Conservation (phyloP, 2,888 invertebrate species). For the Agrochola macilenta region DNA sequence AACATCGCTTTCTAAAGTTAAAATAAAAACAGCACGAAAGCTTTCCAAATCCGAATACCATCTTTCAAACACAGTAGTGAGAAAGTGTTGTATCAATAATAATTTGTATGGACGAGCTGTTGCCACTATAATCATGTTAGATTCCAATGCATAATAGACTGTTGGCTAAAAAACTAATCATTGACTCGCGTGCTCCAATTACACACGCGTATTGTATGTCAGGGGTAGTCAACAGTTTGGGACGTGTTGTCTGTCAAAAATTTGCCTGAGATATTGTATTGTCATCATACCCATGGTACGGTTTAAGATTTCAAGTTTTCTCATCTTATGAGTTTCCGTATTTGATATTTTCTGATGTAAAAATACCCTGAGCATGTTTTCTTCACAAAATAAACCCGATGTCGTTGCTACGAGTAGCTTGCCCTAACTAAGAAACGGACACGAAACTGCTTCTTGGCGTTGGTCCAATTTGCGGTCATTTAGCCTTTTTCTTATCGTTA, state of each 20-base stretch:
- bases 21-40: too few species aligned
- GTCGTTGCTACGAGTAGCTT: background rate
- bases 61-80: too few species aligned
- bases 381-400: background rate
- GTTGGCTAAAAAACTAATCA: slow-evolving; percentile 54
- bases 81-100: too few species aligned
- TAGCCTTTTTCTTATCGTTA: background rate
- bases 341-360: background rate
- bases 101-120: slow-evolving; percentile 22
- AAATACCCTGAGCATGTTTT: background rate
- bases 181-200: slow-evolving; percentile 59
- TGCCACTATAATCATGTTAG: slow-evolving; percentile 40
- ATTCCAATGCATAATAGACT: slow-evolving; percentile 57
- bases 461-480: background rate
- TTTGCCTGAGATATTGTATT: background rate
- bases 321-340: too few species aligned
- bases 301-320: background rate
- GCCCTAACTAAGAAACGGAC: background rate
- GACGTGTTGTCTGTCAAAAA: background rate
- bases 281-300: background rate
- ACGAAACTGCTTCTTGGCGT: background rate
- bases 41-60: too few species aligned
- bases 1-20: too few species aligned
- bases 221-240: slow-evolving; percentile 35
- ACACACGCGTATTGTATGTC: slow-evolving; percentile 31